Percentiles rank a stretch among this genome's conserved stretches.
These are phyloP conservation scores for Argyresthia goedartella DNA, from an alignment of 2,888 invertebrate species.

Conservation along the genomic window DNA sequence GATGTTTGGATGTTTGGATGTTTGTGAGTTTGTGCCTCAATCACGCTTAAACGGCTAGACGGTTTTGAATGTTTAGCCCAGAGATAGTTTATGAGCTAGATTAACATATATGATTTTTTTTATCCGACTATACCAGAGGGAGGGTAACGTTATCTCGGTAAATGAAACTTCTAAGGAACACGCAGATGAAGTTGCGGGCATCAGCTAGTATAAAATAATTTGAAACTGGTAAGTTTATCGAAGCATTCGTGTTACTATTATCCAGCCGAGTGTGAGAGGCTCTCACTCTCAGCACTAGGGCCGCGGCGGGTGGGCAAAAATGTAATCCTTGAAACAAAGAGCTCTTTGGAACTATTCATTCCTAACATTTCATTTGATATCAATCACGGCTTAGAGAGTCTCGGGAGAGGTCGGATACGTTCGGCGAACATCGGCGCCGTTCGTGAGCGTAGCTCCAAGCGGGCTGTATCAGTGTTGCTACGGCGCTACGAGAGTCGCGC, in stretches of 20 bases:
- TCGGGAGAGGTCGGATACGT: constrained; percentile 39
- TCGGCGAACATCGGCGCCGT: constrained; percentile 39
- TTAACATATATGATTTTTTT: no score
- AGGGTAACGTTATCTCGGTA: no score
- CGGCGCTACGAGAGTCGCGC: constrained; percentile 45
- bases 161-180: no score
- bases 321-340: constrained; percentile 62
- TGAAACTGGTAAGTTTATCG: no score
- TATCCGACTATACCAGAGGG: no score
- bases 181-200: no score
- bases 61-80: no score
- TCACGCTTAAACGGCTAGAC: no score
- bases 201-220: no score
- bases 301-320: constrained; percentile 24
- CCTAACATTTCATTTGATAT: constrained; percentile 69
- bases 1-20: no score
- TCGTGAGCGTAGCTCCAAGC: constrained; percentile 31
- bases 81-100: no score
- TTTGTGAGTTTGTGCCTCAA: no score
- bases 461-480: constrained; percentile 47
- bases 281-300: background rate
- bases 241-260: background rate
- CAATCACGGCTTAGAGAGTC: constrained; percentile 61
- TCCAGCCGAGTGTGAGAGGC: background rate
- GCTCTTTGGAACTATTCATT: constrained; percentile 58